Evolutionary conservation across 2,113 vertebrate species (phyloP), one percentile per base, ranked within the genome.

Genomic region (Oreocharis arfaki): DNA sequence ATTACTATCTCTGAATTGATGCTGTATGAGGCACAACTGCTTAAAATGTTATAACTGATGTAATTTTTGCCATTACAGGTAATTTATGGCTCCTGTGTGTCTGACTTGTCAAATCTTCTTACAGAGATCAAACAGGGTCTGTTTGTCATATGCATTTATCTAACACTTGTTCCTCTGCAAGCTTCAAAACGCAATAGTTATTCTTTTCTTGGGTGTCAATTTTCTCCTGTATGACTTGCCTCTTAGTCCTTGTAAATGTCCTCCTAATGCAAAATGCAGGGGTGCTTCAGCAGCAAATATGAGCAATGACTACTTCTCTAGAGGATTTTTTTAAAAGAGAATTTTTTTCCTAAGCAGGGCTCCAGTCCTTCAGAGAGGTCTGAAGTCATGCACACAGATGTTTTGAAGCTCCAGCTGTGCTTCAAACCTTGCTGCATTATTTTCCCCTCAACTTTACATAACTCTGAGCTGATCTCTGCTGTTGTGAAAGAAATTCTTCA

Each of bases 11-110:
- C 85, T 87, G 94, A 96, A 95, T 95, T 97, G 92, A 93, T 95
- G 89, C 87, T 77, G 70, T 82, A 86, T 89, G 77, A 97, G 77
- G 88, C 90, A 93, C 53, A 96, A 93, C 93, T 93, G 75, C 93
- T 96, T 96, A 92, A 97, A 97, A 95, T 93, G 92, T 94, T 95
- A 90, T 93, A 97, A 95, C 93, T 95, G 92, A 96, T 91, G 94
- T 96, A 96, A 96, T 96, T 96, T 95, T 91, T 95, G 86, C 93
- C 82, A 96, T 97, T 97, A 95, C 92, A 91, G 94, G 93, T 96
- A 96, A 96, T 97, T 94, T 95, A 95, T 94, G 93, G 93, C 90
- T 97, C 91, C 95, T 94, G 59, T 94, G 79, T 93, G 88, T 97
- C 76, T 97, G 84, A 87, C 93, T 96, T 97, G 94, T 92, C 94